Percentiles rank a stretch among this genome's conserved stretches.
Evolutionary conservation across 2,113 vertebrate species (phyloP).

Genomic region (Gnathonemus longibarbis): DNA sequence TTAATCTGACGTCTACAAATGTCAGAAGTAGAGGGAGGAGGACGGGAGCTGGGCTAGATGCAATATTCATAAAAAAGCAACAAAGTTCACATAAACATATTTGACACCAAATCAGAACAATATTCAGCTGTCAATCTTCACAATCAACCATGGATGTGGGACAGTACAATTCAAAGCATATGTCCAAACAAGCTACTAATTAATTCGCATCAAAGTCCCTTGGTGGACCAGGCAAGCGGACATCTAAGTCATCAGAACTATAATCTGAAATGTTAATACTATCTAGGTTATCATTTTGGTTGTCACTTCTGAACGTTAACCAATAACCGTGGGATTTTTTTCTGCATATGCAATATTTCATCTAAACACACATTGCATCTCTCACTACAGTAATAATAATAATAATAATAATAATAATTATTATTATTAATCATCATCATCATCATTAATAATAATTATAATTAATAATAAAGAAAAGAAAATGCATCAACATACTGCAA

Average conservation of each 20-base stretch:
- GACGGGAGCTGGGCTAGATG: constrained; percentile 26
- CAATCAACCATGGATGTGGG: constrained; percentile 61
- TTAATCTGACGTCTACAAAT: constrained; percentile 86
- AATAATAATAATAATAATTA: not conserved
- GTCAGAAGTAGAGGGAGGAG: constrained; percentile 63
- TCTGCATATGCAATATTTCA: not conserved
- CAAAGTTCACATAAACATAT: constrained; percentile 65
- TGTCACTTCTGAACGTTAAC: not conserved
- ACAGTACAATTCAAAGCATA: constrained; percentile 75
- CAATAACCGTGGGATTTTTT: not conserved
- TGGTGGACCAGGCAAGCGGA: constrained; percentile 65
- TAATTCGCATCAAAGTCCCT: constrained; percentile 63
- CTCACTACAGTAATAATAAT: not conserved
- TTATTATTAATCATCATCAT: too few relatives aligned
- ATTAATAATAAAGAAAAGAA: not conserved
- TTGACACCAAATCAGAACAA: constrained; percentile 62
- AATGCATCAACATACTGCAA: not conserved
- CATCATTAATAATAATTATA: not conserved
- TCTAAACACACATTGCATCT: not conserved
- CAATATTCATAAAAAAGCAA: constrained; percentile 52
- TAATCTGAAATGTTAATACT: constrained; percentile 75
- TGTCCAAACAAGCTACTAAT: constrained; percentile 68
- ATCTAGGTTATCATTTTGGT: constrained; percentile 41
- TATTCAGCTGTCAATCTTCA: constrained; percentile 71
- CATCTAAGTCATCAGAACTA: constrained; percentile 62